Base-by-base conservation (phyloP, 2,888 invertebrate genomes). In the Ectobius pallidus region DNA sequence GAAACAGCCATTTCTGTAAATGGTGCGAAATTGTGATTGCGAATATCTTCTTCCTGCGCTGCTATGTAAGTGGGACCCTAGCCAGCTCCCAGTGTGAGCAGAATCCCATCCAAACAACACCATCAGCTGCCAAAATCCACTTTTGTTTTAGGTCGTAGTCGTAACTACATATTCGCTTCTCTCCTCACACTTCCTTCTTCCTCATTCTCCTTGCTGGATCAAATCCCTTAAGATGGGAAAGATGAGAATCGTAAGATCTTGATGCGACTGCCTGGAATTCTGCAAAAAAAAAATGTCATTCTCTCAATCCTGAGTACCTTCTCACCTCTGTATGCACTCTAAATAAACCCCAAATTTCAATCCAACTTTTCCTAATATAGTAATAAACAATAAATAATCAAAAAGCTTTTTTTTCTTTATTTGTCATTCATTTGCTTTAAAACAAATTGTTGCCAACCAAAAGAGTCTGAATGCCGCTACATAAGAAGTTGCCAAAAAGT, bases 81-180 rank as follows among this genome's bases (percentile, higher is more conserved):
- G 52, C 52, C 52, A 52, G 25, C 52, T 25, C 46, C 18, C 52
- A 14, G 18, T 32, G 34, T 69, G 58, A 55, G 69, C 39, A 18
- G 69, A 52, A 63, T 63, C 63, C 20, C 63, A 42, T 52, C 69
- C 69, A 69, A 55, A 49, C 55, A 69, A 49, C 69, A 39, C 52
- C 69, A 55, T 49, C 69, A 69, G 52, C 69, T 69, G 69, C 69
- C 69, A 69, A 69, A 69, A 69, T 52, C 69, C 69, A 69, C 69
- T 69, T 69, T 69, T 67, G 69, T 69, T 69, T 69, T 55, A 39
- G 42, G 62, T 34, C 62, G 63, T 30, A 34, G 39, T 62, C 62
- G 18, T 62, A 32, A 39, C 62, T 62, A 18, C 62, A 52, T 52
- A 25, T 52, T 52, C 20, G 25, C 52, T n/a, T n/a, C n/a, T n/a